Base-by-base conservation (phyloP, 2,797 vertebrate genomes). In the Trachurus trachurus region DNA sequence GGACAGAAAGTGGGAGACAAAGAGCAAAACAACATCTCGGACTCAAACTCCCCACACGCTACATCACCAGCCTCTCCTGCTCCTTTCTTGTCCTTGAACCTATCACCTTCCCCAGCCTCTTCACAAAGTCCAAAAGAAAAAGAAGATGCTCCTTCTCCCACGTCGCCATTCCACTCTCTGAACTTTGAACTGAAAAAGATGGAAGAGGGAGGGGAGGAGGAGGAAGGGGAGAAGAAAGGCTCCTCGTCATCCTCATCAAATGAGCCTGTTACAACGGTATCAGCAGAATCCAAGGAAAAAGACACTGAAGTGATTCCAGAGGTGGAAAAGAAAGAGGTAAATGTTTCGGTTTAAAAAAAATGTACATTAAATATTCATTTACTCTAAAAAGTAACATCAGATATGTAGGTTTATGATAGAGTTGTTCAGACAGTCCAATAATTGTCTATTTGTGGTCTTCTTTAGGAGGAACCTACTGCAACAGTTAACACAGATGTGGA, bases 91-190 rank as follows among this genome's bases (percentile, higher is more conserved):
- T 92, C 93, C 52, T 72, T 94, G 9, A 93, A 89, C 64, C 66
- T 95, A 54, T 94, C 94, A n/a, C 92, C 93, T 9, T 95, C 94
- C 1, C 83, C 94, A 2, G 66, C 75, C 15, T 82, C 89, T 5
- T 90, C 92, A 9, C 82, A 90, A 85, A 93, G 91, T 87, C 89
- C 89, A 50, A 87, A 84, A 66, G 40, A 45, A 31, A 89, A 86
- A 34, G 92, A 89, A 6, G 89, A 90, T 12, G 39, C n/a, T 45
- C 62, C 74, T n/a, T 75, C 90, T 61, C 89, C 93, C 4, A 65
- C 66, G 5, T 94, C 92, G 31, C 91, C 92, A 69, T 86, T 89
- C 74, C 89, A 88, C 39, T 83, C 88, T 22, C 26, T 90, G 2
- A 91, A 92, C 80, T 87, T 91, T 85, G 91, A 93, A 79, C 58